Base-by-base conservation (phyloP, 2,888 invertebrate species). In the Nezara viridula region DNA sequence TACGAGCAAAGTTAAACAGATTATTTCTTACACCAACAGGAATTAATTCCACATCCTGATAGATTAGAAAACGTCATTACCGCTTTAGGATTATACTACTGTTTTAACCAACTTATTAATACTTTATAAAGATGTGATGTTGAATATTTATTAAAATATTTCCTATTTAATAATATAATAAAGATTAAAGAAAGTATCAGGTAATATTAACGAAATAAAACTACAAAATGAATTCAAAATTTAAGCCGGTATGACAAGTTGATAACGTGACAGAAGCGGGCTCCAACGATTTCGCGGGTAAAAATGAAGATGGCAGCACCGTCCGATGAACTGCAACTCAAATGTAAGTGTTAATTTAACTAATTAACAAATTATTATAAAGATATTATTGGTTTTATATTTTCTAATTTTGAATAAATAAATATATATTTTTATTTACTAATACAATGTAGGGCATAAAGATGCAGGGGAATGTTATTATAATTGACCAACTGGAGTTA, bases 11-110 rank as follows among this genome's bases (percentile, higher is more conserved):
- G 27, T 55, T 27, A 27, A 66, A 66, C 66, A 32, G 32, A 73
- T 73, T 60, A 60, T 37, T 32, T 37, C 66, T 19, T 19, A 37
- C 66, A 73, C 37, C 6, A 37, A 73, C 66, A 73, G 66, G 66
- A 73, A 73, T 73, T 73, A 37, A 37, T 37, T 37, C 66, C 66
- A 37, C 37, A 73, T 73, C 66, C 7, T 37, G 32, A 73, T 73
- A 73, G 60, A 60, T 60, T 16, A 60, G 66, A 16, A 73, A 73
- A 73, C 37, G 66, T 73, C 66, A 73, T 73, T 73, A 27, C 66
- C 66, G 37, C 66, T 37, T 19, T 27, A 37, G 19, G 2, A 73
- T 66, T 73, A 14, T 73, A 1, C 19, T 73, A 7, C 16, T 37
- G 21, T 73, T 73, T 37, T 16, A 37, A 73, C 66, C 32, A 21